Evolutionary conservation across 2,888 invertebrate genomes (phyloP), one percentile per base, ranked within the genome.

Genomic region (Mongoloraphidia duomilia): DNA sequence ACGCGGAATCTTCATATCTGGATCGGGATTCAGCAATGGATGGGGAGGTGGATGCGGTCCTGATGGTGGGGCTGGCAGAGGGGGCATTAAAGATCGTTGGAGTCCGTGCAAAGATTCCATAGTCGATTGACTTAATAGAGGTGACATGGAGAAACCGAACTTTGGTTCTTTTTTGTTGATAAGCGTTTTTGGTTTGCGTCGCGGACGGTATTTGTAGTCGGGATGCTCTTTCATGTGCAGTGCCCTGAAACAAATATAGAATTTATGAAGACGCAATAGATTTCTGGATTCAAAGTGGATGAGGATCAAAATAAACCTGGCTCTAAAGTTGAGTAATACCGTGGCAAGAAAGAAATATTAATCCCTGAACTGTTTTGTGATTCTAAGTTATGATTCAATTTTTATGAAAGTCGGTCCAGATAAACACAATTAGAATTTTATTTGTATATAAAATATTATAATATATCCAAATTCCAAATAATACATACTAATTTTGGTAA

Each of bases 211-310:
- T 69, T 91, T 91, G 75, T 91, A 91, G 70, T 91, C 90, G 8
- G 90, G 91, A 61, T 90, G 90, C 64, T 91, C 90, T 69, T 89
- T 90, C 90, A 91, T 91, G 74, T 91, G 90, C 10, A 91, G 75
- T 37, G 90, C 89, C 66, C 90, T 91, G 77, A 33, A 72, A 72
- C 50, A 58, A 59, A 61, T 58, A 55, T 46, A 52, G 50, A 46
- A 34, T 33, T 45, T 44, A 50, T 34, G 12, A 26, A 17, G 17
- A 17, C 4, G 17, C 17, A 17, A 26, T 26, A 26, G 26, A 26
- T 26, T 26, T 6, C 26, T 26, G 5, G 26, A 26, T 26, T 26
- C 3, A 6, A 26, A 6, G 26, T 26, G 26, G 6, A 26, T 26
- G 4, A 2, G n/a, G n/a, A n/a, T n/a, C n/a, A n/a, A n/a, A n/a